phyloP scores from a whole-genome alignment of 2,113 vertebrate species.

The Cheilinus undulatus region DNA sequence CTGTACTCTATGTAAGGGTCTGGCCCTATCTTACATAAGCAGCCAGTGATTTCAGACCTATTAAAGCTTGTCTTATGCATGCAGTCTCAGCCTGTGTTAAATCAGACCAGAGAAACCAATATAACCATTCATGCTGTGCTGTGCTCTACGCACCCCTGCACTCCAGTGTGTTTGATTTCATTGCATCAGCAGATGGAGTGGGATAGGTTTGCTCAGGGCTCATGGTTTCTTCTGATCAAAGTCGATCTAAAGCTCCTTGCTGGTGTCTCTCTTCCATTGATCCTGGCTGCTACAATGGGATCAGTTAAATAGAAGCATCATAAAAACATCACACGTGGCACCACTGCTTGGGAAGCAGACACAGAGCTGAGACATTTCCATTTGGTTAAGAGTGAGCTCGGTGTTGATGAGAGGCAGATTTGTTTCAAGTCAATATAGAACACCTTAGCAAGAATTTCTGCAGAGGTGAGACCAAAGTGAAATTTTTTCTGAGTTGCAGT shows the following conservation, averaged over 20 bases:
- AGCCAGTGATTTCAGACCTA: background rate
- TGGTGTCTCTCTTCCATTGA: conserved; percentile 27
- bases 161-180: conserved; percentile 31
- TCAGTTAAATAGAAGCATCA: conserved; percentile 39
- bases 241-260: conserved; percentile 34
- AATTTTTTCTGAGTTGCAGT: background rate
- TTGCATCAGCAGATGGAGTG: conserved; percentile 49
- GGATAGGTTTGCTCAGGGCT: conserved; percentile 29
- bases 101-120: conserved; percentile 18
- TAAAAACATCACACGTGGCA: conserved; percentile 26
- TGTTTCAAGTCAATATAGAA: conserved; percentile 16
- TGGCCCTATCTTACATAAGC: background rate
- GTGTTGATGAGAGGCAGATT: conserved; percentile 3
- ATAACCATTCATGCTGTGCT: conserved; percentile 7
- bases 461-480: conserved; percentile 13
- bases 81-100: background rate
- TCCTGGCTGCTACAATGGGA: conserved; percentile 30
- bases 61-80: background rate
- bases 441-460: background rate
- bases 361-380: conserved; percentile 12
- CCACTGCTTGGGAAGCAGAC: background rate
- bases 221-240: conserved; percentile 41
- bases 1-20: background rate
- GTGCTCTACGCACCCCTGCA: background rate
- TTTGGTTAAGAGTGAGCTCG: background rate